Conservation (phyloP, 2,797 vertebrate species). For the Leptoclinus maculatus region DNA sequence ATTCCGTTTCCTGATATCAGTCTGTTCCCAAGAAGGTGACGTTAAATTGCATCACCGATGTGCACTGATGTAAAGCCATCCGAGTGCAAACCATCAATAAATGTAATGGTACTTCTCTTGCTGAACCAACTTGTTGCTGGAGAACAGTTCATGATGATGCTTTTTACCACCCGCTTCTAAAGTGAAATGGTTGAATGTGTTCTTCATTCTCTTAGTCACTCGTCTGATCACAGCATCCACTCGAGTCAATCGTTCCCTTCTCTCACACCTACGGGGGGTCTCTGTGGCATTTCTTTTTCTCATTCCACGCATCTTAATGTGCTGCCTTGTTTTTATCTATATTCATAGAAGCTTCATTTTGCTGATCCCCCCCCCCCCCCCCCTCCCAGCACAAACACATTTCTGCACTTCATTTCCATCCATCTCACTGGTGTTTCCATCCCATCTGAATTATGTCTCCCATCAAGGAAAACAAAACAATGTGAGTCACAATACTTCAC, state of each 20-base stretch:
- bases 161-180: background rate
- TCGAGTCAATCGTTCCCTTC: background rate
- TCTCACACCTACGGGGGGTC: background rate
- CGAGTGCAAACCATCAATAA: slow-evolving; percentile 11
- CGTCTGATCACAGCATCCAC: background rate
- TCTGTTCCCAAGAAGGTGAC: background rate
- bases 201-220: slow-evolving; percentile 16
- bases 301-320: slow-evolving; percentile 19
- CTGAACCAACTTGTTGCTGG: background rate
- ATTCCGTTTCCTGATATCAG: background rate
- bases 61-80: slow-evolving; percentile 1
- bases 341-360: slow-evolving; percentile 28
- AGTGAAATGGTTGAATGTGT: slow-evolving; percentile 15
- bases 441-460: slow-evolving; percentile 53
- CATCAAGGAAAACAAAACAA: slow-evolving; percentile 60
- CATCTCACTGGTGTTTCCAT: slow-evolving; percentile 44
- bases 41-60: background rate
- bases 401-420: slow-evolving; percentile 43
- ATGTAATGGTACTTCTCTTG: background rate
- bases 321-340: slow-evolving; percentile 30
- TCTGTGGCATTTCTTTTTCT: slow-evolving; percentile 21
- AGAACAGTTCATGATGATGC: slow-evolving; percentile 5
- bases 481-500: slow-evolving; percentile 50
- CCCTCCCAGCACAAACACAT: slow-evolving; percentile 20
- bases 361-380: background rate